These are phyloP conservation scores for Xiphophorus birchmanni DNA, from an alignment of 2,797 vertebrate species.

Conservation along the genomic window DNA sequence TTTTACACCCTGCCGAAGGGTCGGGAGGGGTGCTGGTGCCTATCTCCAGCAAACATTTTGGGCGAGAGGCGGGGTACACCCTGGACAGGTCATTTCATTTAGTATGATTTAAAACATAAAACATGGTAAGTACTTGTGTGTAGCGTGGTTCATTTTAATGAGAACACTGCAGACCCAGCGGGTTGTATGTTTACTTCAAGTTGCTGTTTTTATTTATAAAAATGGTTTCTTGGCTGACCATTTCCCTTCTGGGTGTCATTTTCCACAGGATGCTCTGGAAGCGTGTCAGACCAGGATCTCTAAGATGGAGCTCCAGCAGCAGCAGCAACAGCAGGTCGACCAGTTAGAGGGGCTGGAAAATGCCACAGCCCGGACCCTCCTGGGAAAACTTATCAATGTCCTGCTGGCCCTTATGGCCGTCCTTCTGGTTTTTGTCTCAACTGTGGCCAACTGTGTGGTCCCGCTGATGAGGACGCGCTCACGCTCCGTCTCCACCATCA, in stretches of 20 bases:
- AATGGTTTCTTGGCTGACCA: conserved; percentile 23
- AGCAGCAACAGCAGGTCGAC: conserved; percentile 98
- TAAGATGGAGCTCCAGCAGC: conserved; percentile 99
- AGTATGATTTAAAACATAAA: conserved; percentile 2
- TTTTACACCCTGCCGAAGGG: no score
- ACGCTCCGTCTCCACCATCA: conserved; percentile 93
- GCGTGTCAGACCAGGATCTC: conserved; percentile 97
- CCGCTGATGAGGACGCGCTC: conserved; percentile 97
- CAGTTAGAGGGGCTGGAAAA: conserved; percentile 97
- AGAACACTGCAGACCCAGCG: not conserved
- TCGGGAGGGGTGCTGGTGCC: no score
- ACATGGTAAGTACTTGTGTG: not conserved
- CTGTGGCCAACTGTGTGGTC: conserved; percentile 94
- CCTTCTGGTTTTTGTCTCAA: conserved; percentile 95
- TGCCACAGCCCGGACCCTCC: conserved; percentile 92
- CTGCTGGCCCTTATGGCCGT: conserved; percentile 97
- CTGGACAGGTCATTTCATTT: not conserved
- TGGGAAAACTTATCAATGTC: conserved; percentile 98
- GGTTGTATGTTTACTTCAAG: not conserved
- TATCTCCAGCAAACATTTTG: no score
- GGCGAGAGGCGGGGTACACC: no score
- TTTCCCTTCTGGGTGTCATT: conserved; percentile 4
- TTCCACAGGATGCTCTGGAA: conserved; percentile 91
- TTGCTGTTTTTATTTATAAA: not conserved
- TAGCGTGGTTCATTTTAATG: not conserved